Evolutionary conservation across 2,888 invertebrate species (phyloP), one percentile per base, ranked within the genome.

Genomic region (Tortrix viridana): DNA sequence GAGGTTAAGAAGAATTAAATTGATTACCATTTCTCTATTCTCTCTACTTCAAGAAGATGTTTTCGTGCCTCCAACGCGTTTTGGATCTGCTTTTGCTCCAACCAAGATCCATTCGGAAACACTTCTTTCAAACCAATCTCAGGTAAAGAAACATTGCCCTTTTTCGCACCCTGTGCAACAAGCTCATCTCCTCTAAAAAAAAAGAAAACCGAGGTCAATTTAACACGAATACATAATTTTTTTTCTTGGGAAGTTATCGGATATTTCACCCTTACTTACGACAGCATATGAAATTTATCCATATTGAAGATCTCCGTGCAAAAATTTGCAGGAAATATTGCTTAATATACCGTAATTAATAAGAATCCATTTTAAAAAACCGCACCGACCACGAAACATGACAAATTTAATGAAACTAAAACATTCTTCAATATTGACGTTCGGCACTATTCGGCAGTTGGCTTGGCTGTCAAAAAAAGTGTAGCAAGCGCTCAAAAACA

Each of bases 71-170:
- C 92, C 43, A 94, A 75, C 9, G 93, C 89, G 43, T 92, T 88
- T 71, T 94, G 93, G 60, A 94, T 86, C 72, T 94, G 94, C 79
- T 94, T 93, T 66, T 92, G 85, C 70, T 94, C 93, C 12, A 94
- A 75, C 94, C 94, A 94, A 0, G 93, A 92, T 7, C 92, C 89
- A 73, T 86, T 91, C 1, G 94, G 93, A 16, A 82, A 72, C 4
- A 93, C 91, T 69, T 93, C 91, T 74, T 94, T 94, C 23, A 84
- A 73, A 0, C 94, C 94, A 44, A 84, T 73, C 69, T 88, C 92
- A 0, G 94, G 94, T 23, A 94, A 74, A 7, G 86, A 80, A 9
- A 78, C 81, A 43, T 85, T 85, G 1, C 81, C 79, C 68, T 90
- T 93, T n/a, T 92, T 85, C 7, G 82, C 79, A 19, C 89, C 89